phyloP scores from a whole-genome alignment of 2,113 vertebrate genomes.

The Xyliphius kryptos region DNA sequence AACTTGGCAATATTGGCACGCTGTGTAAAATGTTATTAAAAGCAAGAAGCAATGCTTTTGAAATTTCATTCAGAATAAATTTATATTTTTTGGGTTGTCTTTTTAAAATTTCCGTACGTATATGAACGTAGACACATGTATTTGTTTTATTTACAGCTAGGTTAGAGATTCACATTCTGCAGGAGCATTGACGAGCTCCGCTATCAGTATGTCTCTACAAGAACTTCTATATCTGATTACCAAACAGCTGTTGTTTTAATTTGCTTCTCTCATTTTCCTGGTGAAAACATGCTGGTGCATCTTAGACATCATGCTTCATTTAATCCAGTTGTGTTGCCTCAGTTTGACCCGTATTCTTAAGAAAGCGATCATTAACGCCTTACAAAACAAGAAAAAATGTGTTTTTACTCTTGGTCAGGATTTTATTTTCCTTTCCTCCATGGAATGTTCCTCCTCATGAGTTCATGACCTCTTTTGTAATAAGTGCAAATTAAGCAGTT shows the following conservation, averaged over 20 bases:
- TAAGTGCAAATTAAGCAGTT: constrained; percentile 6
- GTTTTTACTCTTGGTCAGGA: background rate
- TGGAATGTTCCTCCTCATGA: constrained; percentile 1
- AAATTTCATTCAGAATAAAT: background rate
- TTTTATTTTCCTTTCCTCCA: background rate
- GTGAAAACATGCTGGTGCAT: too few relatives aligned
- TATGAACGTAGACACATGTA: background rate
- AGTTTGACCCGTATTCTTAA: constrained; percentile 2
- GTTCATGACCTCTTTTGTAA: background rate
- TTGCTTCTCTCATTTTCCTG: too few relatives aligned
- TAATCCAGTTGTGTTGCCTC: background rate
- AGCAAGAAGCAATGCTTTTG: too few relatives aligned
- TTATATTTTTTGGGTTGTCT: too few relatives aligned
- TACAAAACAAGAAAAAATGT: background rate
- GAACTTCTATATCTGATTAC: constrained; percentile 6
- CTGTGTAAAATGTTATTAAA: too few relatives aligned
- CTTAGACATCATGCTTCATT: background rate
- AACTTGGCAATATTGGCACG: too few relatives aligned
- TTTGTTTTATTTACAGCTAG: too few relatives aligned
- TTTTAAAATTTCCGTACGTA: background rate
- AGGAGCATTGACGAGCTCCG: background rate
- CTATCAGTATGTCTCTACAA: constrained; percentile 12
- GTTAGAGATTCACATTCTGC: too few relatives aligned
- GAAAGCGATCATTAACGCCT: too few relatives aligned
- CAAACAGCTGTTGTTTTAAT: background rate